Evolutionary conservation across 2,888 invertebrate genomes (phyloP).

Genomic region (Rotaria socialis): DNA sequence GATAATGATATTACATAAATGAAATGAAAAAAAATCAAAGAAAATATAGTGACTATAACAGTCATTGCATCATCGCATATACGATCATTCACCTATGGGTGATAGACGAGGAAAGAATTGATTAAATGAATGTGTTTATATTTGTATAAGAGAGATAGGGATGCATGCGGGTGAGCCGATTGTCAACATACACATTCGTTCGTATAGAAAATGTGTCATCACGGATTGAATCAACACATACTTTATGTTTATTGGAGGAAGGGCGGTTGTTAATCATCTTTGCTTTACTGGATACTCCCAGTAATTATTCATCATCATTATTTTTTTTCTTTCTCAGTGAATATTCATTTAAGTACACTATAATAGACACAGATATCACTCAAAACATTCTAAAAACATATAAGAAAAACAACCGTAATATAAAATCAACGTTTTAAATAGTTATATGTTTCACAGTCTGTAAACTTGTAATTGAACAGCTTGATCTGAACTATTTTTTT

Average conservation of each 20-base stretch:
- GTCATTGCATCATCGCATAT: background rate
- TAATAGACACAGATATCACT: background rate
- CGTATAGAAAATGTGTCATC: background rate
- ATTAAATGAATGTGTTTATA: background rate
- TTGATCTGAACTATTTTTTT: too few species aligned
- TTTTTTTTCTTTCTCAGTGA: background rate
- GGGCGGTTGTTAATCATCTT: background rate
- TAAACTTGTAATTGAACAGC: too few species aligned
- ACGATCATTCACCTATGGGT: background rate
- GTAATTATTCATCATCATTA: background rate
- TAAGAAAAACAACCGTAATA: too few species aligned
- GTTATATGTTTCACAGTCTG: too few species aligned
- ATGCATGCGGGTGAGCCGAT: slow-evolving; percentile 17
- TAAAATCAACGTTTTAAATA: too few species aligned
- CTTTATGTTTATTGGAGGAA: background rate
- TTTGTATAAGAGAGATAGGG: background rate
- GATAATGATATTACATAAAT: background rate
- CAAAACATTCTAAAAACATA: too few species aligned
- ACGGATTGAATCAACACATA: background rate
- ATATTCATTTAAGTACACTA: background rate
- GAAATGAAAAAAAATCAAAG: background rate
- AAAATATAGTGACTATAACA: background rate
- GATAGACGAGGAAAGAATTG: background rate
- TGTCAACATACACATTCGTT: background rate
- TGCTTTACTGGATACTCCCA: background rate